phyloP scores from a whole-genome alignment of 2,113 vertebrate genomes.

The Myrmecophaga tridactyla region DNA sequence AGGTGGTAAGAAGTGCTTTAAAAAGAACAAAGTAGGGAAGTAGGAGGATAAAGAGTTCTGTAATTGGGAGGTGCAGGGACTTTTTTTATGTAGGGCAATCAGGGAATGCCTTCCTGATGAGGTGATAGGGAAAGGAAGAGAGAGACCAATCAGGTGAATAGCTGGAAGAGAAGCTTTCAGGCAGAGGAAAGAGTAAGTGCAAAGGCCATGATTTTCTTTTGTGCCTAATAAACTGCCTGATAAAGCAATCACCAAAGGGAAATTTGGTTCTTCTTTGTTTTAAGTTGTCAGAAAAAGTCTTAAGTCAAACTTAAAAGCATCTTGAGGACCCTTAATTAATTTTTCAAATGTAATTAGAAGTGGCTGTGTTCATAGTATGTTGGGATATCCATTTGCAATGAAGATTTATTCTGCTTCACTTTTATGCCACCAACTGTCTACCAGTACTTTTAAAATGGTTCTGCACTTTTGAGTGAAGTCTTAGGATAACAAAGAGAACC shows the following conservation, averaged over 20 bases:
- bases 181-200: not conserved
- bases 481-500: not conserved
- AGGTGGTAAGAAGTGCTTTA: not conserved
- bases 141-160: not conserved
- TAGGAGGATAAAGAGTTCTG: not conserved
- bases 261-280: not conserved
- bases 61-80: not conserved
- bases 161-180: not conserved
- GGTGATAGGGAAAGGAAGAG: not conserved
- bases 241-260: not conserved
- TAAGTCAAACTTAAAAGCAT: not conserved
- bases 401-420: not conserved
- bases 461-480: not conserved
- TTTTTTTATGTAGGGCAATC: not conserved
- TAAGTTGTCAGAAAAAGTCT: not conserved
- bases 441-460: not conserved
- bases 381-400: not conserved
- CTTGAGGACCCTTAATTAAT: not conserved
- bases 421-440: not conserved
- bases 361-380: not conserved
- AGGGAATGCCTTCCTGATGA: not conserved
- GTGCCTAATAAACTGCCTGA: not conserved
- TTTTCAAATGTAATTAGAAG: not conserved
- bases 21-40: not conserved
- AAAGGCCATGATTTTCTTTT: not conserved